Evolutionary conservation across 2,113 vertebrate species (phyloP).

Genomic region (Heterochromis multidens): DNA sequence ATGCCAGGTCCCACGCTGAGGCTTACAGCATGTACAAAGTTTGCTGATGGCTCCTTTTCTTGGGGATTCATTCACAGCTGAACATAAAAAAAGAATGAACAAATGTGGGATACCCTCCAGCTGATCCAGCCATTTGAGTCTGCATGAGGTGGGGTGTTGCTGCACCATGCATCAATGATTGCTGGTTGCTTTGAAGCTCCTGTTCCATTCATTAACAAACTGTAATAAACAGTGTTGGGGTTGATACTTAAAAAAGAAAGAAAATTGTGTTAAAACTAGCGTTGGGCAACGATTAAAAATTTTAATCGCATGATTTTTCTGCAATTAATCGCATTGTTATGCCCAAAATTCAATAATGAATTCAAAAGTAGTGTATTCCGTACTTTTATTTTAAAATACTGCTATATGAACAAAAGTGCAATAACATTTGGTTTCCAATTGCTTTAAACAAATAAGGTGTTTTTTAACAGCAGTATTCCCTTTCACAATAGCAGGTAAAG

Average conservation of each 20-base stretch:
- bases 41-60: slow-evolving; percentile 18
- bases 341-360: too few relatives aligned
- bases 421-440: too few relatives aligned
- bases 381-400: too few relatives aligned
- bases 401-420: too few relatives aligned
- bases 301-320: too few relatives aligned
- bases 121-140: slow-evolving; percentile 11
- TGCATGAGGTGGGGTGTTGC: not conserved
- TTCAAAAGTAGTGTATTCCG: too few relatives aligned
- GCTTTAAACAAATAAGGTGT: too few relatives aligned
- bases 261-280: too few relatives aligned
- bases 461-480: too few relatives aligned
- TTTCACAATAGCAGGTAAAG: too few relatives aligned
- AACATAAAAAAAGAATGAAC: slow-evolving; percentile 3
- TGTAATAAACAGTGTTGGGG: not conserved
- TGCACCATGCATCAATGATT: not conserved
- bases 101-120: slow-evolving; percentile 21
- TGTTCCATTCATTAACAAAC: slow-evolving; percentile 22
- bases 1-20: not conserved
- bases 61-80: slow-evolving; percentile 17
- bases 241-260: not conserved
- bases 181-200: slow-evolving; percentile 22
- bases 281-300: too few relatives aligned
- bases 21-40: slow-evolving; percentile 21
- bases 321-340: too few relatives aligned